A percentile compares a stretch with the other conserved stretches of the same genome.
These are phyloP conservation scores for Oryzias javanicus DNA, from an alignment of 2,113 vertebrate species.

Conservation along the genomic window DNA sequence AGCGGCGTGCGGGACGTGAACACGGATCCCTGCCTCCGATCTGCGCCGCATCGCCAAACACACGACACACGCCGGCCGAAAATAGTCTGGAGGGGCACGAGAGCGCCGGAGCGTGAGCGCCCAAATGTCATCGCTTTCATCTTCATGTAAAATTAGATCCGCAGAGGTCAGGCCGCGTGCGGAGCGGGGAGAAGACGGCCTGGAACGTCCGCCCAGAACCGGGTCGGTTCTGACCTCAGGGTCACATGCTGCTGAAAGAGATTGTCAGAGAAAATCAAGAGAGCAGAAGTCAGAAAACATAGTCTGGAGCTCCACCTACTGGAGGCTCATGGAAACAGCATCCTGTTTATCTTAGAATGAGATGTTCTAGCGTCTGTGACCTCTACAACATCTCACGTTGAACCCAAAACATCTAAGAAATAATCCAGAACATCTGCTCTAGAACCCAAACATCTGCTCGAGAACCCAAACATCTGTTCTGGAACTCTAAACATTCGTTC, in stretches of 20 bases:
- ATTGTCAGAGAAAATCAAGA: background rate
- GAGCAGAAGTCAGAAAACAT: background rate
- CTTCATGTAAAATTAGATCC: constrained; percentile 36
- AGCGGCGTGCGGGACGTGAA: constrained; percentile 8
- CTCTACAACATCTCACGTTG: too few relatives aligned
- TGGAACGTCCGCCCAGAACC: background rate
- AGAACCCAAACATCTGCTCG: too few relatives aligned
- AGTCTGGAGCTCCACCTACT: constrained; percentile 45
- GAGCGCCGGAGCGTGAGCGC: constrained; percentile 21
- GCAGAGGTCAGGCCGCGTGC: constrained; percentile 24
- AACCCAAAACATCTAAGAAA: too few relatives aligned
- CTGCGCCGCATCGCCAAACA: constrained; percentile 11
- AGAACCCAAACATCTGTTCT: too few relatives aligned
- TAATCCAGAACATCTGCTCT: too few relatives aligned
- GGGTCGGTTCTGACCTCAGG: background rate
- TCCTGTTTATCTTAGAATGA: too few relatives aligned
- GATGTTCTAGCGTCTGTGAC: too few relatives aligned
- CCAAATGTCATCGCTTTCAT: constrained; percentile 49
- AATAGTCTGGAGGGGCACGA: constrained; percentile 31
- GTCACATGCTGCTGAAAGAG: background rate
- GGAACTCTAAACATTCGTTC: too few relatives aligned
- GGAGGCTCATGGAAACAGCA: background rate
- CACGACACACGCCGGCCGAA: constrained; percentile 37
- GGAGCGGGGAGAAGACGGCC: too few relatives aligned
- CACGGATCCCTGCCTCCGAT: constrained; percentile 33